Evolutionary conservation across 2,797 vertebrate genomes (phyloP).

Genomic region (Periparus ater): DNA sequence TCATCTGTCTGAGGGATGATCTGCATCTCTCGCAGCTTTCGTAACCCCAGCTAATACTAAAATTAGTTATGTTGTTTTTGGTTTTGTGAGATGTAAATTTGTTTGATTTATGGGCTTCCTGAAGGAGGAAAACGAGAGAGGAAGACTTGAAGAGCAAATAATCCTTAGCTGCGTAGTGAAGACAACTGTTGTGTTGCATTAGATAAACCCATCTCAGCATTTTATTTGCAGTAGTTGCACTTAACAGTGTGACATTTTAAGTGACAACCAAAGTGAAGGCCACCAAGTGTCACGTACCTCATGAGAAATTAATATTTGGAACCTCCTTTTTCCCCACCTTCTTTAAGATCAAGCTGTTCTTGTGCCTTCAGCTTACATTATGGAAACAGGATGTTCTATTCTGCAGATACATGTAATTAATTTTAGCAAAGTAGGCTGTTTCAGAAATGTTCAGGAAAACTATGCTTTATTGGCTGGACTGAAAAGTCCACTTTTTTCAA

Average conservation of each 20-base stretch:
- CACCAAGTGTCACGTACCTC: fast-evolving
- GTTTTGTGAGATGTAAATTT: neutral
- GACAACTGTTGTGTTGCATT: neutral
- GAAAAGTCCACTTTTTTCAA: neutral
- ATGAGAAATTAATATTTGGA: neutral
- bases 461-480: neutral
- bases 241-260: neutral
- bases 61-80: neutral
- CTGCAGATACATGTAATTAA: neutral
- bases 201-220: neutral
- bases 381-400: neutral
- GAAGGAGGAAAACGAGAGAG: neutral
- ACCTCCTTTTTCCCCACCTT: neutral
- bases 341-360: neutral
- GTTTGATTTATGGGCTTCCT: neutral
- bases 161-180: neutral
- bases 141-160: neutral
- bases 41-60: neutral
- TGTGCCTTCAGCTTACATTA: neutral
- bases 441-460: neutral
- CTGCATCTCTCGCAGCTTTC: neutral
- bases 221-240: neutral
- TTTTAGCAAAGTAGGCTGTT: neutral
- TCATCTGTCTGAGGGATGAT: neutral
- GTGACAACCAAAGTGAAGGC: neutral